Conservation (phyloP, 2,113 vertebrate genomes). For the Psittacara wagleri region DNA sequence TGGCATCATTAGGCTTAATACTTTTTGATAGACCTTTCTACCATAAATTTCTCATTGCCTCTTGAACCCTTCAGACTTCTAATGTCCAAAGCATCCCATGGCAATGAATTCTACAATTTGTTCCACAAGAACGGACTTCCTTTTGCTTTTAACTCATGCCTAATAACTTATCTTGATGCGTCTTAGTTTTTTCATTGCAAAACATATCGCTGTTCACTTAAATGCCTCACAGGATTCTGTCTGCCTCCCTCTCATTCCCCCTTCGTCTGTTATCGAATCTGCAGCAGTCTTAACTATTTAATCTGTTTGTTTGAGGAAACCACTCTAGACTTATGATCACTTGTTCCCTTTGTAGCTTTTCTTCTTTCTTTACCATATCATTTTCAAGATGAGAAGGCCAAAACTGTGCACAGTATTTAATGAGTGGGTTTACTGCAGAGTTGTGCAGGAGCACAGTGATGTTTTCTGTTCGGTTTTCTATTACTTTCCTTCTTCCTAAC, state of each 20-base stretch:
- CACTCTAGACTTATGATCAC: not conserved
- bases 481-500: slow-evolving; percentile 28
- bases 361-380: not conserved
- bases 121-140: not conserved
- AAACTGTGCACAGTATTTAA: not conserved
- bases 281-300: not conserved
- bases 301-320: not conserved
- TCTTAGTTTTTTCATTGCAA: not conserved
- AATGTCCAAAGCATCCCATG: not conserved
- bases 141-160: not conserved
- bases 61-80: not conserved
- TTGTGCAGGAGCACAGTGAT: not conserved
- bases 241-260: not conserved
- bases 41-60: not conserved
- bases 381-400: not conserved
- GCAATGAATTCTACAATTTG: not conserved
- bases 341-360: not conserved
- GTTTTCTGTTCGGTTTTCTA: slow-evolving; percentile 11
- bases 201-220: not conserved
- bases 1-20: not conserved
- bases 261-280: not conserved
- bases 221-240: not conserved
- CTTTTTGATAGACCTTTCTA: not conserved
- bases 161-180: not conserved
- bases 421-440: not conserved